Evolutionary conservation across 2,113 vertebrate genomes (phyloP), one percentile per base, ranked within the genome.

Genomic region (Heterotilapia buettikoferi): DNA sequence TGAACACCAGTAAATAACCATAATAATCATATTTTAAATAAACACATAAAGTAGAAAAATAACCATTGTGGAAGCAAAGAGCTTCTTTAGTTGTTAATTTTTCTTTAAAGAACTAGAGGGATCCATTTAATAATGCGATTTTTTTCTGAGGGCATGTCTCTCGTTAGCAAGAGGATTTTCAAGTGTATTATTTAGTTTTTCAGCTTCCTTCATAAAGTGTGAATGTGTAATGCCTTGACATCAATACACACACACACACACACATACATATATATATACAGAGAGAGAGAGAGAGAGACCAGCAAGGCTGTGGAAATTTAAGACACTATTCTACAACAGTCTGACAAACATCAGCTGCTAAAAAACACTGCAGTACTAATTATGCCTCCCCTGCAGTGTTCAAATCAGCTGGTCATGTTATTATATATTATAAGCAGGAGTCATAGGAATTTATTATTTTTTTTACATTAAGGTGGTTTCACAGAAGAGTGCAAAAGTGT

Each of bases 251-350:
- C 13, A 29, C 24, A 57, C 6, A 57, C 12, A 26, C 0, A 21
- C 0, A 12, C 1, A 47, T 0, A 47, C 1, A 45, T 1, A 47
- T 4, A 18, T 4, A 47, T 18, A 7, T 16, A 16, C 3, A 40
- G 10, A 47, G 14, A 50, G 45, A 53, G 50, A 54, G 52, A 54
- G n/a, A 12, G 10, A 21, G 52, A 11, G 52, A 54, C 1, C 10
- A 54, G 53, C 53, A 59, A 31, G 18, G 52, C 4, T 53, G 29
- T 11, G 11, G 18, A 11, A 73, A 43, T 38, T 29, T 6, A 52
- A 7, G 38, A 40, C 12, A 26, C 3, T 26, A 24, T 45, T 73
- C 7, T 26, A 10, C 38, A 45, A 24, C 71, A 78, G 24, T 11
- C 43, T 78, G 71, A 78, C 73, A 52, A 52, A 33, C 16, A 78